Base-by-base conservation (phyloP, 2,888 invertebrate genomes). In the Tricholauxania praeusta region DNA sequence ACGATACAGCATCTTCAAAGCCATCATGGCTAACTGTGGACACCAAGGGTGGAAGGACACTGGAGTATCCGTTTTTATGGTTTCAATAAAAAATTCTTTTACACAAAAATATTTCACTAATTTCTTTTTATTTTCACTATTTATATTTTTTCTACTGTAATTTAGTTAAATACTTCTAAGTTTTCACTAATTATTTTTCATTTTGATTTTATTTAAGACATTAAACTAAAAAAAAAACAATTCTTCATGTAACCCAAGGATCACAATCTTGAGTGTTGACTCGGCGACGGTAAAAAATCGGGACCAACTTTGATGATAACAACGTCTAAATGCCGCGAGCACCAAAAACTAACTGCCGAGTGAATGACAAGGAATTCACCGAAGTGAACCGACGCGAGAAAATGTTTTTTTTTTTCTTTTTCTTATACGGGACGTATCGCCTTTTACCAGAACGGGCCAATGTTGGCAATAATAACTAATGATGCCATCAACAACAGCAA, bases 1-100 rank as follows among this genome's bases (percentile, higher is more conserved):
- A 86, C 94, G 95, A 90, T 95, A 95, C 87, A 95, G 89, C 94
- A 95, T 94, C 84, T 86, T 89, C 83, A 85, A 80, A 75, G 87
- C 87, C 87, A 87, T 87, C 81, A 84, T 84, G 83, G 82, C 82
- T 79, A 80, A 73, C 76, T 62, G 62, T 19, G 70, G 62, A 57
- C 47, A 53, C 62, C 63, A 70, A 53, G 17, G 39, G 47, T 52
- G 22, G 47, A 52, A 28, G 14, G 63, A 14, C 17, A 53, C 10
- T 17, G 60, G 15, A 53, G 49, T 70, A 62, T 70, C 70, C 70
- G 70, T 70, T 28, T 63, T 70, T 49, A 32, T 57, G 15, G 57
- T 57, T 39, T 67, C 6, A 15, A 47, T 47, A 57, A 17, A 8
- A 57, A 67, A 63, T 72, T 49, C 15, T 39, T 63, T 69, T 12